phyloP scores from a whole-genome alignment of 2,113 vertebrate species.

The Chloebia gouldiae region DNA sequence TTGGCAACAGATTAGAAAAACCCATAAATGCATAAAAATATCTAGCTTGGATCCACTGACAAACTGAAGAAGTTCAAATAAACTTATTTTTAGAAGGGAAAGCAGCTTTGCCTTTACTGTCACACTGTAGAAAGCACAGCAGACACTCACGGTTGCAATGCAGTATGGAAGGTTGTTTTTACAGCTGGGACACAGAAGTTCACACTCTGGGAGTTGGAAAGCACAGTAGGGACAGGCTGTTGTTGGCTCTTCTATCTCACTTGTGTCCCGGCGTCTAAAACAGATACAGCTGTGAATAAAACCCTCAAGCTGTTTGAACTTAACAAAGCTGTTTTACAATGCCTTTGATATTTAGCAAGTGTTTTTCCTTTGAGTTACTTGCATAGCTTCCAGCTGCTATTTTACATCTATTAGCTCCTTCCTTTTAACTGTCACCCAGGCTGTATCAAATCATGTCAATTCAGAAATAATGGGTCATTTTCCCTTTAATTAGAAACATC shows the following conservation, averaged over 20 bases:
- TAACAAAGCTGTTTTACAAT: neutral
- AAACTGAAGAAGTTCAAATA: neutral
- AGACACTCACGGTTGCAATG: slow-evolving; percentile 85
- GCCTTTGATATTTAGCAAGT: neutral
- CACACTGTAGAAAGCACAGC: neutral
- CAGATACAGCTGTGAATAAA: neutral
- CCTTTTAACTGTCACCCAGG: neutral
- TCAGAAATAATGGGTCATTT: neutral
- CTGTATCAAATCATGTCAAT: neutral
- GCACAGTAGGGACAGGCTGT: slow-evolving; percentile 89
- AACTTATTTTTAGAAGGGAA: neutral
- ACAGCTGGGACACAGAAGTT: slow-evolving; percentile 90
- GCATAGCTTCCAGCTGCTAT: neutral
- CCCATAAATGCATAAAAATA: neutral
- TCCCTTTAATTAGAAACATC: neutral
- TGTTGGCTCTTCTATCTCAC: slow-evolving; percentile 86
- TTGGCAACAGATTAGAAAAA: neutral
- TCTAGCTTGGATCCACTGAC: neutral
- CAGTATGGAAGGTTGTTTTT: slow-evolving; percentile 97
- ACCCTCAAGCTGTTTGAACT: neutral
- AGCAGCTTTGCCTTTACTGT: neutral
- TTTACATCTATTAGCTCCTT: neutral
- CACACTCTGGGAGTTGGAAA: slow-evolving; percentile 86
- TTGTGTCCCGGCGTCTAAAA: slow-evolving; percentile 85
- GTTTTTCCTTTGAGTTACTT: neutral